Conservation (phyloP, 2,113 vertebrate species). For the Lontra canadensis region DNA sequence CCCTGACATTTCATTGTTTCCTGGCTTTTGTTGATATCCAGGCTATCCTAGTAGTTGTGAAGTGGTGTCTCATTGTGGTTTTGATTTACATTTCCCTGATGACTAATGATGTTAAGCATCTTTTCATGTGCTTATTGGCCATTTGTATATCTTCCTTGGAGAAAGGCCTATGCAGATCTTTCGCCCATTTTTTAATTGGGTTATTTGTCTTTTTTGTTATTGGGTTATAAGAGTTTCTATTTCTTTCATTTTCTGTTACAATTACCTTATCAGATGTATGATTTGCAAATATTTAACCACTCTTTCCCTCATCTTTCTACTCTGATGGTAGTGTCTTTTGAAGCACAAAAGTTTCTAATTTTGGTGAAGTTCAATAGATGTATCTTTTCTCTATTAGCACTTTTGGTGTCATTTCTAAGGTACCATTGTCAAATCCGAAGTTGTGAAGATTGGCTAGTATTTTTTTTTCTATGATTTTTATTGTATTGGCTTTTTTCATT, state of each 20-base stretch:
- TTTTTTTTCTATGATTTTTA: background rate
- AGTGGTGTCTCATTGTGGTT: background rate
- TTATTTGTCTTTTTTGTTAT: background rate
- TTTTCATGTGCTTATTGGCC: constrained; percentile 5
- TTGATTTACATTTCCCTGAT: background rate
- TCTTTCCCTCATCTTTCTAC: background rate
- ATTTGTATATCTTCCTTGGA: background rate
- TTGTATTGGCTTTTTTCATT: background rate
- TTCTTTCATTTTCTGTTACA: background rate
- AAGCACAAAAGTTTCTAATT: background rate
- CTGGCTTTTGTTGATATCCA: background rate
- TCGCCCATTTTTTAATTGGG: background rate
- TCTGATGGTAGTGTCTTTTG: background rate
- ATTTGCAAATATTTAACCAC: background rate
- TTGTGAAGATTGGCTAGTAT: background rate
- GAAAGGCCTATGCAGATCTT: background rate
- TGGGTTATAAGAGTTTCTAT: background rate
- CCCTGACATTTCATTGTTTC: background rate
- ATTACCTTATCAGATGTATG: background rate
- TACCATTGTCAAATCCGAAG: background rate
- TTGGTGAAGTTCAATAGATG: background rate
- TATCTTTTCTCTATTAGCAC: background rate
- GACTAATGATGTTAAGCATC: background rate
- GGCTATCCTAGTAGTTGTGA: background rate
- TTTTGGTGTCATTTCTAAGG: background rate